Evolutionary conservation across 2,113 vertebrate genomes (phyloP).

Genomic region (Cygnus atratus): DNA sequence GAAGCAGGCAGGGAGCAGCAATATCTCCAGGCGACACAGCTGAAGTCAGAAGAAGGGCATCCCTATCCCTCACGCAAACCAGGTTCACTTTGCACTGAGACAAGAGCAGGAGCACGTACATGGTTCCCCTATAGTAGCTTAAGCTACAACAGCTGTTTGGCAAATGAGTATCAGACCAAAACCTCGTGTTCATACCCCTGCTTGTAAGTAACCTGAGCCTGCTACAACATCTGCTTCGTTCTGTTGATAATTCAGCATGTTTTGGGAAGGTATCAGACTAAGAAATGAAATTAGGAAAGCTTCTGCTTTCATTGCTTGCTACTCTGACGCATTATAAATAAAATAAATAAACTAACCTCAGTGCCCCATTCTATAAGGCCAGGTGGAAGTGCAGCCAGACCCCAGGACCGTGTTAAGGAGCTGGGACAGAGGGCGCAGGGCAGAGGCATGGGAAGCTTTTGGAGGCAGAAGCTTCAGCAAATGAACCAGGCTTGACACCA

Average conservation of each 20-base stretch:
- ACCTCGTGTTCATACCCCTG: neutral
- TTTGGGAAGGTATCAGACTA: neutral
- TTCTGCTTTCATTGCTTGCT: neutral
- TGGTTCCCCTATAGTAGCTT: neutral
- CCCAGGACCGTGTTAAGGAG: neutral
- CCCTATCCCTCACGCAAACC: fast-evolving
- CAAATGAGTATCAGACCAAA: neutral
- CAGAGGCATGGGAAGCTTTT: neutral
- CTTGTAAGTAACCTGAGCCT: neutral
- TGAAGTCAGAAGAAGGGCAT: neutral
- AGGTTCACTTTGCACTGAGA: neutral
- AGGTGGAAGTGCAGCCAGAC: neutral
- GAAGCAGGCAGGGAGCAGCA: neutral
- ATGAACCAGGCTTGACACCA: neutral
- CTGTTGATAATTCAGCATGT: neutral
- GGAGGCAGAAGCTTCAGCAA: neutral
- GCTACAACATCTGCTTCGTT: neutral
- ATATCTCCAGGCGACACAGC: neutral
- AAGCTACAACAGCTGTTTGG: neutral
- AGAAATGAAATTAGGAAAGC: neutral
- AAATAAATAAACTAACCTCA: neutral
- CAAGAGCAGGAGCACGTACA: neutral
- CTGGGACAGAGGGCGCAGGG: neutral
- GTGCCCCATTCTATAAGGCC: neutral
- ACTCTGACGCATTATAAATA: neutral